phyloP scores from a whole-genome alignment of 1,140 invertebrate genomes.

The Drosophila pruinosa region DNA sequence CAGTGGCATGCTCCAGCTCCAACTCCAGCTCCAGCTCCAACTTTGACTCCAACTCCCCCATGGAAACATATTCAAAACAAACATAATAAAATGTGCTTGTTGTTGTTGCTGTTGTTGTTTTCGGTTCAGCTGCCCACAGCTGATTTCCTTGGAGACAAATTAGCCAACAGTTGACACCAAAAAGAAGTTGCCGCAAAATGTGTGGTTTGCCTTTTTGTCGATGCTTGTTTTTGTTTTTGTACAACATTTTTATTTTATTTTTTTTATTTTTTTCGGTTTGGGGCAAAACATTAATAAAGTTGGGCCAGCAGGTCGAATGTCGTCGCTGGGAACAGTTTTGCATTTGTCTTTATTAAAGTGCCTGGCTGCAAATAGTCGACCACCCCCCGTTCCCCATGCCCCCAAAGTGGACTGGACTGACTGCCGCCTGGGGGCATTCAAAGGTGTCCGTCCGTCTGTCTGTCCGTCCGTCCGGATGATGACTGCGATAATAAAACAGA shows the following conservation, averaged over 20 bases:
- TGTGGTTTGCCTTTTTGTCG: slow-evolving; percentile 14
- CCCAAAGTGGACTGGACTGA: not conserved
- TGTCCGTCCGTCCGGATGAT: not conserved
- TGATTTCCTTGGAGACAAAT: slow-evolving; percentile 79
- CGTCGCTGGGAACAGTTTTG: slow-evolving; percentile 51
- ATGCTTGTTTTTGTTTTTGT: slow-evolving; percentile 12
- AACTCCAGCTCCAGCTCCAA: not conserved
- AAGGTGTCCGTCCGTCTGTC: not conserved
- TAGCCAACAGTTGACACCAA: slow-evolving; percentile 62
- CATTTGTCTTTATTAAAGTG: slow-evolving; percentile 63
- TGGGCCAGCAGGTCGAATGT: slow-evolving; percentile 39
- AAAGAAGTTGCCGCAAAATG: slow-evolving; percentile 30
- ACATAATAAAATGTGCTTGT: slow-evolving; percentile 45
- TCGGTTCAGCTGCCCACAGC: slow-evolving; percentile 36
- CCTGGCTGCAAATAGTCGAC: not conserved
- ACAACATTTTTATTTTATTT: slow-evolving; percentile 1
- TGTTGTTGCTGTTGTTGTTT: not conserved
- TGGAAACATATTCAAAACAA: slow-evolving; percentile 64
- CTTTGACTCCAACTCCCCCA: slow-evolving; percentile 11
- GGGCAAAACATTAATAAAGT: slow-evolving; percentile 65
- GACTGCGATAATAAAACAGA: slow-evolving; percentile 18
- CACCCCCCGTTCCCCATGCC: not conserved
- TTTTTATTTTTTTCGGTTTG: slow-evolving; percentile 16
- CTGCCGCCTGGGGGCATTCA: not conserved
- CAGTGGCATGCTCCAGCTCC: not conserved